Evolutionary conservation across 2,113 vertebrate genomes (phyloP), one percentile per base, ranked within the genome.

Genomic region (Chaetodon trifascialis): DNA sequence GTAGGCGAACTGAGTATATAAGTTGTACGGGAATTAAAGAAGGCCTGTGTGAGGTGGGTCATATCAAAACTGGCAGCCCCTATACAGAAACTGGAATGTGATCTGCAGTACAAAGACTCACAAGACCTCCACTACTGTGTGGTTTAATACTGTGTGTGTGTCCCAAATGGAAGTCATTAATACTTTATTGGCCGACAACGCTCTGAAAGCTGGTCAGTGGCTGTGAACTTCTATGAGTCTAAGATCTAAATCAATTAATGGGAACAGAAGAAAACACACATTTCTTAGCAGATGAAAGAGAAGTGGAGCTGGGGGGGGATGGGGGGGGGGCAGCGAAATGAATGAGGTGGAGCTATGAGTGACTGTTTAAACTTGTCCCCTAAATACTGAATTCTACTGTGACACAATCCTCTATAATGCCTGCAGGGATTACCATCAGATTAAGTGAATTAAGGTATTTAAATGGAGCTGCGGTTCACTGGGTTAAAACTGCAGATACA

Each of bases 401-500:
- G 87, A 91, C 91, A 92, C 92, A 91, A 94, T 91, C 89, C 81
- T 72, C 84, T 88, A 68, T 92, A 89, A 94, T 90, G 83, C 92
- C 81, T 73, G 59, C 34, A 64, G 80, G 91, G 93, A 94, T 95
- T 94, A 94, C 79, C 75, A 86, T 81, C 92, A 94, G 94, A 95
- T 95, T 94, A 94, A 82, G 87, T 80, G 90, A 92, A 92, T 94
- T 93, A 94, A 89, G 87, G 91, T 90, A 92, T 94, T 94, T 94
- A 94, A 91, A 90, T 79, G 76, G 84, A 85, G 90, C 90, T 79
- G 62, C 62, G 86, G 91, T 91, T 93, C 86, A 89, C 79, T 92
- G 91, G 92, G 86, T 92, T 88, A 91, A 89, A 91, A 88, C 87
- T 87, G 90, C 80, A 83, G 89, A 87, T 88, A 80, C 64, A 79